Base-by-base conservation (phyloP, 2,888 invertebrate species). In the Cryptophagus acutangulus region DNA sequence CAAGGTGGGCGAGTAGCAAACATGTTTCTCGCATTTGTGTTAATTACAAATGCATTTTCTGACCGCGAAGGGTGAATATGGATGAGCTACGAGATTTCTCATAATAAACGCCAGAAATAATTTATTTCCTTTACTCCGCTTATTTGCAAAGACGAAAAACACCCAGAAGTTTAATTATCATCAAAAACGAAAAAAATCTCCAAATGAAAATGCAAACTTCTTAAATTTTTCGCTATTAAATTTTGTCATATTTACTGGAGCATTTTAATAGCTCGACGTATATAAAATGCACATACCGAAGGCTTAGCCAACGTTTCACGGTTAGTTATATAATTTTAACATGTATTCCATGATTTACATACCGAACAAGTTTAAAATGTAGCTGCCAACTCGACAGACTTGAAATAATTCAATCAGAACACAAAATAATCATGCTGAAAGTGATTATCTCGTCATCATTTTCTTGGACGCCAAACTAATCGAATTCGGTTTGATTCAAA, bases 31-130 rank as follows among this genome's bases (percentile, higher is more conserved):
- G 34, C 42, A 38, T 38, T 43, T 38, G 17, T 29, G 20, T 29
- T 34, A 38, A 31, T 43, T 35, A 40, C 29, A 28, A 36, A 43
- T 43, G 33, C 39, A 36, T 43, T 43, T 28, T 36, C 39, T 40
- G 40, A 40, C 43, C 36, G 36, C 15, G 3, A 18, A 18, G 33
- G 36, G 15, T 33, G 29, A 43, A 43, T 40, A 36, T 40, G 39
- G 36, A 40, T 43, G 40, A 40, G 40, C 30, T 15, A 16, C 15
- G 38, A 38, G 35, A 42, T 42, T 38, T 18, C 36, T 43, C 39
- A 36, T 40, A 36, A 40, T 40, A 39, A 36, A 40, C 36, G 40
- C 36, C 43, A 36, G 36, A 31, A 43, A 38, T 38, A 38, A 25
- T 42, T 42, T 40, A 34, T 34, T 40, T 29, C 30, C 14, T 16